These are phyloP conservation scores for Spondyliosoma cantharus DNA, from an alignment of 2,797 vertebrate genomes.

Conservation along the genomic window DNA sequence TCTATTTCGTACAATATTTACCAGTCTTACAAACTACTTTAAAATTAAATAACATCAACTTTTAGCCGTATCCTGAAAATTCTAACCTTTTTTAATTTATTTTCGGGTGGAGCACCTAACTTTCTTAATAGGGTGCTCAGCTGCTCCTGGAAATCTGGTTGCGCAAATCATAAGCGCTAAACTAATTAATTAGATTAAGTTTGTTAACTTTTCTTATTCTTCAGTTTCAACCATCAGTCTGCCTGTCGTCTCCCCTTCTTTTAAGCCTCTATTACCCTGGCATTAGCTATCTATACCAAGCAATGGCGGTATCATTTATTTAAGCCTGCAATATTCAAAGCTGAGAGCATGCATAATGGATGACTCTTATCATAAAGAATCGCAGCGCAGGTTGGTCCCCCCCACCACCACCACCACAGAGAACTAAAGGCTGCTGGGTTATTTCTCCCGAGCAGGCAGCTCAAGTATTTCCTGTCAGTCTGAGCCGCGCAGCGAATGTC, in stretches of 20 bases:
- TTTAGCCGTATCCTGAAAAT: neutral
- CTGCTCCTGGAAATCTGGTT: constrained; percentile 16
- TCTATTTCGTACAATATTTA: constrained; percentile 26
- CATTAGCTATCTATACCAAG: constrained; percentile 26
- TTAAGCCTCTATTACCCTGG: constrained; percentile 24
- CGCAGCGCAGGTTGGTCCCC: constrained; percentile 39
- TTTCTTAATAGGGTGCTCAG: constrained; percentile 7
- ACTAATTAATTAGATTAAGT: neutral
- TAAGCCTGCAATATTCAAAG: constrained; percentile 58
- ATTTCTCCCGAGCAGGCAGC: constrained; percentile 40
- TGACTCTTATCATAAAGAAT: constrained; percentile 65
- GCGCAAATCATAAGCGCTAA: constrained; percentile 1
- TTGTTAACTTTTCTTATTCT: constrained; percentile 10
- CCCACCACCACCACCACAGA: constrained; percentile 22
- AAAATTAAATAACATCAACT: neutral
- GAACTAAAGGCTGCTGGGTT: constrained; percentile 25
- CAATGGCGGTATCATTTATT: constrained; percentile 61
- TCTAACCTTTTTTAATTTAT: neutral
- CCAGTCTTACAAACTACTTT: constrained; percentile 11
- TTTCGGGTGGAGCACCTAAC: neutral
- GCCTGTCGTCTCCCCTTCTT: constrained; percentile 4
- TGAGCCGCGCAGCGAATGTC: constrained; percentile 19
- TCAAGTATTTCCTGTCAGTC: constrained; percentile 21
- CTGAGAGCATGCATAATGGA: constrained; percentile 69
- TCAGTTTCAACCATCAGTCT: constrained; percentile 1